Evolutionary conservation across 1,140 invertebrate species (phyloP), one percentile per base, ranked within the genome.

Genomic region (Brachionus rotundiformis): DNA sequence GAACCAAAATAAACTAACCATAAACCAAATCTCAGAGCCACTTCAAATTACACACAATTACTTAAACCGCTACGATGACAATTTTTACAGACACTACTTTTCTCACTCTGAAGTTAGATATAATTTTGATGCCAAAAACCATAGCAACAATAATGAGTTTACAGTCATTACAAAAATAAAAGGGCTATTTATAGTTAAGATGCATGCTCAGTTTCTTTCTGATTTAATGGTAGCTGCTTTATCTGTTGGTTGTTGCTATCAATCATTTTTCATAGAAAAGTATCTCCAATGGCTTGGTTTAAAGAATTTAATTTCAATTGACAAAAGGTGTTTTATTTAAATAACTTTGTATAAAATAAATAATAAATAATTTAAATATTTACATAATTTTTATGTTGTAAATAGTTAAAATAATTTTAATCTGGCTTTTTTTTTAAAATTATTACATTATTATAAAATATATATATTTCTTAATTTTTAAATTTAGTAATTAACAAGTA

Each of bases 1-100:
- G 11, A 73, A n/a, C 25, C 33, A 11, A 44, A 73, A 25, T 73
- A 44, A 73, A 25, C 16, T 44, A 7, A 31, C 23, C 36, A 19
- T 36, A 36, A 23, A n/a, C 11, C 8, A 27, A 16, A 71, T 19
- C 7, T 44, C 36, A 13, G 8, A 44, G 23, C 5, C 39, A 19
- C 25, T 73, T 23, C 36, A 73, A 11, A 41, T 25, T n/a, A 11
- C 25, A 7, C 27, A 16, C 6, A 73, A 44, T 44, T 73, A 73
- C 36, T 41, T 73, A 25, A 73, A 73, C 23, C 36, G 25, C 2
- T 44, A 73, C 27, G 68, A 73, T 47, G 68, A 73, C 29, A 44
- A 1, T 25, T 73, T 73, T 73, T 73, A 73, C 19, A 73, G n/a
- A 16, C 68, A 73, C 2, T 44, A 27, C 25, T 73, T 31, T 73